Percentiles rank a stretch among this genome's conserved stretches.
phyloP scores from a whole-genome alignment of 2,797 vertebrate genomes.

The Epinephelus malabaricus region DNA sequence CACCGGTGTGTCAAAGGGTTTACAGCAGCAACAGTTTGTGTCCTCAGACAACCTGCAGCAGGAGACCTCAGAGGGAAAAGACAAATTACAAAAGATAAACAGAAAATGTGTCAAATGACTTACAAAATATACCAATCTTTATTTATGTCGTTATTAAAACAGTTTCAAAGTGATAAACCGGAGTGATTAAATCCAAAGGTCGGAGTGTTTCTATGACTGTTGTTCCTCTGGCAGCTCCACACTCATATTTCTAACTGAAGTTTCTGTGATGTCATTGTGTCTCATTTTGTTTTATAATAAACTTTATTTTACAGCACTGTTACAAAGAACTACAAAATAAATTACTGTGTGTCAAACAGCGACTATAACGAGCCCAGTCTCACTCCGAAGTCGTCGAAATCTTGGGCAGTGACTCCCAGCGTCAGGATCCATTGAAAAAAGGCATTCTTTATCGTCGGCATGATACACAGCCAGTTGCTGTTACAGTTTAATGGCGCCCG shows the following conservation, averaged over 20 bases:
- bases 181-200: not conserved
- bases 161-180: not conserved
- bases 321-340: too few relatives aligned
- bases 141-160: not conserved
- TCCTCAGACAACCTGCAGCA: conserved; percentile 1
- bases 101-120: too few relatives aligned
- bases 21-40: not conserved
- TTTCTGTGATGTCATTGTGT: not conserved
- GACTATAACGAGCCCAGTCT: too few relatives aligned
- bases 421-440: too few relatives aligned
- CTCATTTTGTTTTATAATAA: not conserved
- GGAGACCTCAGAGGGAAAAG: not conserved
- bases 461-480: too few relatives aligned
- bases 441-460: too few relatives aligned
- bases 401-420: too few relatives aligned
- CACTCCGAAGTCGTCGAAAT: too few relatives aligned
- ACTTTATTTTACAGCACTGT: not conserved
- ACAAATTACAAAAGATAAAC: not conserved
- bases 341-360: too few relatives aligned
- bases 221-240: not conserved
- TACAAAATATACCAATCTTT: not conserved
- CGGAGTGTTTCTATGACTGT: not conserved
- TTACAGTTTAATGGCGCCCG: too few relatives aligned
- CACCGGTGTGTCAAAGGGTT: not conserved
- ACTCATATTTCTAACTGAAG: not conserved